phyloP scores from a whole-genome alignment of 2,888 invertebrate genomes.

The Odontothrips loti region DNA sequence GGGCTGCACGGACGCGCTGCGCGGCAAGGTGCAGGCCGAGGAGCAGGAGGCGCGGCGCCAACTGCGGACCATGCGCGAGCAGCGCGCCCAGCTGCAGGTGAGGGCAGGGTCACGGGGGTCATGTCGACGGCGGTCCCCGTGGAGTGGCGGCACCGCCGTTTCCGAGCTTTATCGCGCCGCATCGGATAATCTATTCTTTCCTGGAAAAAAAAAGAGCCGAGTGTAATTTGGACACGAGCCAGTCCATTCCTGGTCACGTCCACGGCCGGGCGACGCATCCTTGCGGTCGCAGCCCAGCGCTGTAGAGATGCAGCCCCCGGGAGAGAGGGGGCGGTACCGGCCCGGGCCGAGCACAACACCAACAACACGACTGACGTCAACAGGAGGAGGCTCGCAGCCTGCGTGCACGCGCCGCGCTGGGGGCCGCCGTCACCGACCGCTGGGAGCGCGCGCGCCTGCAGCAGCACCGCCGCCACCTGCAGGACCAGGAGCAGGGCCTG shows the following conservation, averaged over 20 bases:
- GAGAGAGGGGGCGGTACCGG: background rate
- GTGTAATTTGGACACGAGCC: no score
- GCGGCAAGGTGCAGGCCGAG: background rate
- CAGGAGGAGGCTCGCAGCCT: background rate
- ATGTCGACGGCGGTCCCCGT: background rate
- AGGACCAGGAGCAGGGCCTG: background rate
- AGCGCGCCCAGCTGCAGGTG: background rate
- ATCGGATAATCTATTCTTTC: no score
- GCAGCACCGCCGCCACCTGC: slow-evolving; percentile 5
- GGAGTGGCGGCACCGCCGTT: background rate
- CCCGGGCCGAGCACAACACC: no score
- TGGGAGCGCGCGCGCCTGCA: slow-evolving; percentile 25
- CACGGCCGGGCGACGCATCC: no score
- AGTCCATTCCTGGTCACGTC: no score
- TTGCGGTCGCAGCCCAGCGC: no score
- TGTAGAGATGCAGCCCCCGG: no score
- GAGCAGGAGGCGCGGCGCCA: background rate
- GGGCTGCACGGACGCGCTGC: background rate
- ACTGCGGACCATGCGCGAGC: background rate
- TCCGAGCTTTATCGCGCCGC: background rate
- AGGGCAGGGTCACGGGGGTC: background rate
- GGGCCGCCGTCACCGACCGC: slow-evolving; percentile 4
- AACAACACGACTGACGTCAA: no score
- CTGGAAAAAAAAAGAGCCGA: no score
- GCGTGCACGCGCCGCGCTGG: background rate